A percentile compares a stretch with the other conserved stretches of the same genome.
Conservation (phyloP, 2,797 vertebrate genomes). For the Pangasius djambal region DNA sequence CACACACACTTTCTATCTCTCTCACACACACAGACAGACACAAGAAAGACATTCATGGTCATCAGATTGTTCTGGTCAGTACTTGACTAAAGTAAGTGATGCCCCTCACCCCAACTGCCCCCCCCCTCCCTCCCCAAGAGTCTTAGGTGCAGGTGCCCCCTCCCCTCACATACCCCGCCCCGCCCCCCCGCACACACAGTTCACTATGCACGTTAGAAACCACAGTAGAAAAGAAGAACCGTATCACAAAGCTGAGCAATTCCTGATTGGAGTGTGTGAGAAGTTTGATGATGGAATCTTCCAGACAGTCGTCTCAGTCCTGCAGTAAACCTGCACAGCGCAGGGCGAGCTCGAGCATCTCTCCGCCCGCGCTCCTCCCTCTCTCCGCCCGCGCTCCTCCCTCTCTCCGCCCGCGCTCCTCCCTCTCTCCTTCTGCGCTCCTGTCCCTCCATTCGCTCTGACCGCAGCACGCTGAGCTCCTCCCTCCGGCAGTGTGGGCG, state of each 20-base stretch:
- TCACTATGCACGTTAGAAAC: conserved; percentile 79
- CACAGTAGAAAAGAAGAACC: conserved; percentile 78
- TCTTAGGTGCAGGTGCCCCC: conserved; percentile 59
- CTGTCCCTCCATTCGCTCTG: not conserved
- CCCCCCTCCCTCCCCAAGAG: conserved; percentile 52
- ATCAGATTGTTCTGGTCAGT: conserved; percentile 77
- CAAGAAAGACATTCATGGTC: conserved; percentile 82
- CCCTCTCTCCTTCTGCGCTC: not conserved
- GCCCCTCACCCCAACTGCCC: not conserved
- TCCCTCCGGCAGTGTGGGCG: conserved; percentile 6
- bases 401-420: not conserved
- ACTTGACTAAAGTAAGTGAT: conserved; percentile 65
- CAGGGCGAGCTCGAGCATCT: not conserved
- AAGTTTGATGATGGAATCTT: conserved; percentile 22
- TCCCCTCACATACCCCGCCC: conserved; percentile 66
- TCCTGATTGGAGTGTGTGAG: conserved; percentile 75
- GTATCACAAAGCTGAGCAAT: conserved; percentile 80
- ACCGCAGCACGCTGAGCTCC: not conserved
- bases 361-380: not conserved
- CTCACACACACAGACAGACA: not conserved
- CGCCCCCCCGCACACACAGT: conserved; percentile 69
- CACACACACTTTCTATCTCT: not conserved
- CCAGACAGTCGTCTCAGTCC: not conserved
- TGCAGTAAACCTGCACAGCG: not conserved
- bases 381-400: not conserved